Base-by-base conservation (phyloP, 2,113 vertebrate genomes). In the Protobothrops mucrosquamatus region DNA sequence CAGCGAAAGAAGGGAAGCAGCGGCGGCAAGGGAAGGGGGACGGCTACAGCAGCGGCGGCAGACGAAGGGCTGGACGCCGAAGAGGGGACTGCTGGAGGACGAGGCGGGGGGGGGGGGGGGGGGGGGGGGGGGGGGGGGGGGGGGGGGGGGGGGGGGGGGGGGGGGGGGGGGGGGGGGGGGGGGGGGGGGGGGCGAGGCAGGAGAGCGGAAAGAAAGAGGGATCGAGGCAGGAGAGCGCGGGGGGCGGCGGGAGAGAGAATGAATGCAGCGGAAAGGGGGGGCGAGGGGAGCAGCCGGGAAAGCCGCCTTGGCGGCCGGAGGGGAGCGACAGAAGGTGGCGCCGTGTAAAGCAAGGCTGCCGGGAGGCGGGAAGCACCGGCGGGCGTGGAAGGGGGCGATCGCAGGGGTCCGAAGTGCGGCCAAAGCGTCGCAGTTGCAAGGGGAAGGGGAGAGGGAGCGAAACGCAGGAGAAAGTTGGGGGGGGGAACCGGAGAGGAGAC, bases 401-500 rank as follows among this genome's bases (percentile, higher is more conserved):
- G 18, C 11, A 9, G 88, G 88, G 39, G 87, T 56, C 48, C 48
- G 5, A n/a, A n/a, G 29, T 52, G 56, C 26, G 61, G 9, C 8
- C 48, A 88, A 43, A 69, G 91, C 86, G 2, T 43, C 59, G 87
- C 91, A 88, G n/a, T 89, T 39, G 86, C 23, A 15, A 56, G 87
- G 11, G 51, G 26, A n/a, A 22, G 4, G 3, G 4, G 54, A 57
- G 26, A 3, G 20, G 39, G 46, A 15, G 43, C 1, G 48, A 54
- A 34, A 56, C 56, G 61, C 51, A 43, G 51, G 22, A 56, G 20
- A n/a, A 69, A 8, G 48, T 24, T 14, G 23, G 12, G 59, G 6
- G 10, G 0, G 5, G 43, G 6, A 52, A 0, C 14, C 20, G 7
- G 15, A 2, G 43, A 52, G 11, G 55, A n/a, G 0, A n/a, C n/a